Base-by-base conservation (phyloP, 2,797 vertebrate genomes). In the Tachyglossus aculeatus region DNA sequence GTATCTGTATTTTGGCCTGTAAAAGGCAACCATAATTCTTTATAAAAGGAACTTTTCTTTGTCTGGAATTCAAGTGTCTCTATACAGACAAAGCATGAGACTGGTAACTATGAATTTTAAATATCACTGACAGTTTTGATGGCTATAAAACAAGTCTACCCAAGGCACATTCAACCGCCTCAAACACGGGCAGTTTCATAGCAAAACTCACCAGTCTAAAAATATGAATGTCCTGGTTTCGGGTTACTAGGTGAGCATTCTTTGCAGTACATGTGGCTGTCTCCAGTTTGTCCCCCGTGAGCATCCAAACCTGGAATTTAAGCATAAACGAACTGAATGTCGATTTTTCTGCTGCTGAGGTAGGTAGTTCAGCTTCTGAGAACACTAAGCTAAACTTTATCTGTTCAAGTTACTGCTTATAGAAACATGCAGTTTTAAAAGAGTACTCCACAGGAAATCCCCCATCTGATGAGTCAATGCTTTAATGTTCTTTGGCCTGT, bases 231-330 rank as follows among this genome's bases (percentile, higher is more conserved):
- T 99, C 97, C 68, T 99, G 98, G 75, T 92, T 98, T 60, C 98
- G 95, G 74, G 97, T 98, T 83, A 99, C 97, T 89, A 99, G 91
- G 84, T 98, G 98, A 3, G 98, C 97, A 0, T 98, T 99, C 91
- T 99, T 99, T 10, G 98, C 98, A 0, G 97, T 99, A 90, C 98
- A 99, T 0, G 97, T 99, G 62, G 98, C 98, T 0, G 98, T 99
- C 90, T 99, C 98, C 47, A 99, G 91, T 86, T 99, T 99, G 90
- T 99, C 98, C 59, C 98, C 98, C 0, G 98, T 99, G 79, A 99
- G 93, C 98, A 99, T 99, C 98, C 98, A 99, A 36, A 99, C 97
- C 98, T 99, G 71, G 63, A 77, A 68, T 9, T 5, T 19, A 3
- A 4, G 5, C 47, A 40, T 0, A 7, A 25, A 7, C 34, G 24